phyloP scores from a whole-genome alignment of 2,113 vertebrate genomes.

The Actenoides hombroni region DNA sequence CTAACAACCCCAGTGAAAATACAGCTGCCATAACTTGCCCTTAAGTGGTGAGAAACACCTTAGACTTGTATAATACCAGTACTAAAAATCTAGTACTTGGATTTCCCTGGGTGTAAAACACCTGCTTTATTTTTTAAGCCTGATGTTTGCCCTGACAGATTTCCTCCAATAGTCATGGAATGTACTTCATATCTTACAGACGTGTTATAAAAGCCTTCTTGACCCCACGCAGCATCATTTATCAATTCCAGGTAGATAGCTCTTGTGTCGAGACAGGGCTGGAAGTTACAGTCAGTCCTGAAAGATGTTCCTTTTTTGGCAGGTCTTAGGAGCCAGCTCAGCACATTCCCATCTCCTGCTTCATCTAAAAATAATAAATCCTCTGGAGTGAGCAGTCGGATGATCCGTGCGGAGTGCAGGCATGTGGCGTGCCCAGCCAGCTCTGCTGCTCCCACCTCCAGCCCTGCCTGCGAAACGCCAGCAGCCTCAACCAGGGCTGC shows the following conservation, averaged over 20 bases:
- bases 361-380: constrained; percentile 62
- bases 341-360: constrained; percentile 49
- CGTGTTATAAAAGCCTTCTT: neutral
- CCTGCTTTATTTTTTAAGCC: neutral
- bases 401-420: neutral
- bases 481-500: neutral
- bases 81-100: neutral
- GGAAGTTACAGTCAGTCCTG: neutral
- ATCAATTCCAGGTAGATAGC: neutral
- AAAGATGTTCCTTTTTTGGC: constrained; percentile 45
- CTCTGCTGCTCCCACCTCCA: neutral
- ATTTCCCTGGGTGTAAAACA: neutral
- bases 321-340: constrained; percentile 38
- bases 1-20: neutral
- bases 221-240: neutral
- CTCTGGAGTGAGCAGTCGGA: neutral
- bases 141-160: neutral
- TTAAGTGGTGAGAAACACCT: neutral
- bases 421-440: rapidly evolving
- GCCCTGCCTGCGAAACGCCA: neutral
- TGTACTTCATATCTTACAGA: neutral
- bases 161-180: neutral
- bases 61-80: neutral
- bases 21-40: neutral
- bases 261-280: neutral